Evolutionary conservation across 2,888 invertebrate genomes (phyloP), one percentile per base, ranked within the genome.

Genomic region (Ophioninae sp.): DNA sequence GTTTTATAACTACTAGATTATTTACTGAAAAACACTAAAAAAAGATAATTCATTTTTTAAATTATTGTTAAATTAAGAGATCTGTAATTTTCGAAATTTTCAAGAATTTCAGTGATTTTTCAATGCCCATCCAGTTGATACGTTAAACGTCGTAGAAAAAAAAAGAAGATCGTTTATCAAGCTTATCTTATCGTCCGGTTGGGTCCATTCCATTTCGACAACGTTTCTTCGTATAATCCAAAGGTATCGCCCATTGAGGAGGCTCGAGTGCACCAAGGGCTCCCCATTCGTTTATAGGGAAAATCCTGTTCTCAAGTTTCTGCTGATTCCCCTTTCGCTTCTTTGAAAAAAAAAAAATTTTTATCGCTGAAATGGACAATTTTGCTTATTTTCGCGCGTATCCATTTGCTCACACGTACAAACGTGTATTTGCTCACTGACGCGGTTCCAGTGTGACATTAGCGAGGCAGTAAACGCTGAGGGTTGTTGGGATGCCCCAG

Each of bases 381-480:
- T 74, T 59, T 22, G 17, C 20, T 20, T 59, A 20, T 59, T 59
- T 59, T 20, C 17, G 30, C 64, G 10, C 30, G 13, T 37, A 64
- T 56, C 17, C 56, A 56, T 56, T 13, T 51, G 9, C 59, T 30
- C 56, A 39, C 61, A 6, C 20, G 58, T 44, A 59, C 58, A 56
- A n/a, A 51, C 37, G 23, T 58, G 22, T 37, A 59, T 68, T 44
- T 23, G n/a, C 58, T 6, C 23, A 51, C 65, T n/a, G 51, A 20
- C 20, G 61, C 59, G 59, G 76, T 63, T 63, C 71, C 73, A 71
- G 81, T 30, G 81, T 78, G 81, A 86, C 83, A 86, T 86, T 86
- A 59, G 79, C 69, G 65, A 79, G 85, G 76, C 80, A 85, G 83
- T 86, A 86, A 86, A 88, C 74, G 78, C 76, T 77, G 78, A 81